A percentile compares a stretch with the other conserved stretches of the same genome.
Evolutionary conservation across 30 jellyfish, hydroid and myxozoan species (phyloP).

Genomic region (Sanderia malayensis): DNA sequence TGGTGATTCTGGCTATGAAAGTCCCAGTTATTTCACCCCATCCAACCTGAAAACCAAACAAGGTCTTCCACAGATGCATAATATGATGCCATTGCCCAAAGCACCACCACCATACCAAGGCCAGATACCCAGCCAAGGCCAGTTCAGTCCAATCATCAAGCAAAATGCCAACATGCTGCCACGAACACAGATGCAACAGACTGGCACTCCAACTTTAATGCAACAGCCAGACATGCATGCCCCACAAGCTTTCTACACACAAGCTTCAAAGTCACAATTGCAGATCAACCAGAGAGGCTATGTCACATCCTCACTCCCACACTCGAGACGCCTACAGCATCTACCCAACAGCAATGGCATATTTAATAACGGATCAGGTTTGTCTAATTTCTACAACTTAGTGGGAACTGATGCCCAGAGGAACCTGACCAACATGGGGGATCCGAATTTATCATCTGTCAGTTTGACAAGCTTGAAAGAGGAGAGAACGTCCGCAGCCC

Average conservation of each 20-base stretch:
- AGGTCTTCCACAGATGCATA: slow-evolving; percentile 55
- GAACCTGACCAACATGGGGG: slow-evolving; percentile 34
- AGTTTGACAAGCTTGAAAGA: slow-evolving; percentile 51
- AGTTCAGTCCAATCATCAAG: slow-evolving; percentile 57
- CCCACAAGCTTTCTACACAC: slow-evolving; percentile 50
- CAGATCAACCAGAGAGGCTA: slow-evolving; percentile 63
- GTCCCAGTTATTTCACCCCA: slow-evolving; percentile 73
- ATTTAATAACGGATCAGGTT: slow-evolving; percentile 9
- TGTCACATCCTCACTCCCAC: slow-evolving; percentile 52
- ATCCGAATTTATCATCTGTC: slow-evolving; percentile 58
- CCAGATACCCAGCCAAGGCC: slow-evolving; percentile 26
- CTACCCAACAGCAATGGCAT: slow-evolving; percentile 46
- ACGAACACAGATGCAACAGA: slow-evolving; percentile 29
- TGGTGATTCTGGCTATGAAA: slow-evolving; percentile 98
- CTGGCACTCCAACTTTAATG: slow-evolving; percentile 25
- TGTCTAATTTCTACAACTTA: neutral
- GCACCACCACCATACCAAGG: slow-evolving; percentile 92
- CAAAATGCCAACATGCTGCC: slow-evolving; percentile 17
- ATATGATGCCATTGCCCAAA: slow-evolving; percentile 62
- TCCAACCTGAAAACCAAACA: slow-evolving; percentile 56
- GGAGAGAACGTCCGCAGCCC: slow-evolving; percentile 1
- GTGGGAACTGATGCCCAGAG: neutral
- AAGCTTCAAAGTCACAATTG: slow-evolving; percentile 35
- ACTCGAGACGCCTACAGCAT: slow-evolving; percentile 67
- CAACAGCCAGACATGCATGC: slow-evolving; percentile 22